Evolutionary conservation across 1,140 invertebrate species (phyloP), one percentile per base, ranked within the genome.

Genomic region (Drosophila mojavensis): DNA sequence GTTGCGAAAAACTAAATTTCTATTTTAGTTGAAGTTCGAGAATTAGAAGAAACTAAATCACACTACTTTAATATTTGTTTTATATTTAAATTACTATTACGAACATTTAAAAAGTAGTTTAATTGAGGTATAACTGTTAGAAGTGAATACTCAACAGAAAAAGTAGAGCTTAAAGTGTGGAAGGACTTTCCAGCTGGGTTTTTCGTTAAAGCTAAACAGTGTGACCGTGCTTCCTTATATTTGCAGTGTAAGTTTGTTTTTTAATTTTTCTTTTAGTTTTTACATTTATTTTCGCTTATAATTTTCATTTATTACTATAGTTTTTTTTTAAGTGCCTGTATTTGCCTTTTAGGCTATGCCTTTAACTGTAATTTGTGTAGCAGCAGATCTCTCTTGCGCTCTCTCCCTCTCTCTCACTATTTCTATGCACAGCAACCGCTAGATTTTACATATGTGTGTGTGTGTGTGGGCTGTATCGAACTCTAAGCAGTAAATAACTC

Each of bases 21-120:
- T 66, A 13, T 50, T 41, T 17, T 17, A 47, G 43, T 17, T 17
- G 43, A 47, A 47, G 43, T 15, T 47, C 15, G 7, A 3, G 17
- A 17, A 45, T 45, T n/a, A 45, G 17, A 47, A 9, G 43, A 47
- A 17, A 47, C 43, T 15, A 47, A 64, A 64, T 9, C 33, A 33
- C 6, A 33, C 6, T 54, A 30, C 50, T 64, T 64, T 4, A 17
- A 47, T 67, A 17, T 53, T 20, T 24, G 39, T 51, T 24, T 24
- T 24, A 24, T 24, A 24, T 2, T 24, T 24, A 24, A 24, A 24
- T 24, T 30, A 30, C 26, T 17, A 7, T 13, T 20, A 58, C 53
- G 58, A 56, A 68, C 66, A 68, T 68, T 68, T 61, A 61, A 68
- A 68, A 54, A 47, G 17, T 47, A 47, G 43, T 17, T 47, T 17